Evolutionary conservation across 2,888 invertebrate genomes (phyloP), one percentile per base, ranked within the genome.

Genomic region (Chalcis sispes): DNA sequence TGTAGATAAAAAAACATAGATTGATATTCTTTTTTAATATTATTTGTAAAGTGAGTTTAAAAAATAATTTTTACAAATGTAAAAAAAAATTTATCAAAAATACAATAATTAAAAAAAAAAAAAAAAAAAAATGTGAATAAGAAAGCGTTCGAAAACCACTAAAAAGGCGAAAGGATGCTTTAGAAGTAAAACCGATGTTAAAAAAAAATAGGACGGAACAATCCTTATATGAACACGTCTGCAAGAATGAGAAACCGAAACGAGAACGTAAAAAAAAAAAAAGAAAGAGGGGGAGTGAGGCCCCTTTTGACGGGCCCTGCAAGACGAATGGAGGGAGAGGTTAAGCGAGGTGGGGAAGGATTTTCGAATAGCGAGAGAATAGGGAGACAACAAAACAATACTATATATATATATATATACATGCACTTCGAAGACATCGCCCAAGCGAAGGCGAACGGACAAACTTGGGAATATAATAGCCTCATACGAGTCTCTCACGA

Each of bases 251-350:
- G 25, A 56, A 46, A 50, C 13, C 29, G 62, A n/a, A 65, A 52
- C 15, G 50, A 59, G 70, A 70, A 73, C 77, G 59, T 75, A 78
- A 62, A 32, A 62, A 70, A 71, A 78, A 72, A 46, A 54, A 42
- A 70, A 78, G 75, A 77, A 72, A 71, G 77, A 69, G 72, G 70
- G 76, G 77, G 74, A 79, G 77, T 73, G 74, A 67, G 67, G 61
- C 80, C 79, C 59, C 59, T 69, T 69, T 69, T 50, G n/a, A n/a
- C n/a, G n/a, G 69, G 69, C n/a, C 29, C 20, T 20, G 15, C 27
- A n/a, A 80, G 59, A 52, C 75, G 62, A 2, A 77, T 70, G 74
- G 29, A 67, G 59, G 65, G 65, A 59, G 42, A 32, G 48, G 46
- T 75, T 67, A 69, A 62, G 69, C 56, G 66, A 59, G 32, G 74